These are phyloP conservation scores for Cotesia glomerata DNA, from an alignment of 1,140 invertebrate species.

Conservation along the genomic window DNA sequence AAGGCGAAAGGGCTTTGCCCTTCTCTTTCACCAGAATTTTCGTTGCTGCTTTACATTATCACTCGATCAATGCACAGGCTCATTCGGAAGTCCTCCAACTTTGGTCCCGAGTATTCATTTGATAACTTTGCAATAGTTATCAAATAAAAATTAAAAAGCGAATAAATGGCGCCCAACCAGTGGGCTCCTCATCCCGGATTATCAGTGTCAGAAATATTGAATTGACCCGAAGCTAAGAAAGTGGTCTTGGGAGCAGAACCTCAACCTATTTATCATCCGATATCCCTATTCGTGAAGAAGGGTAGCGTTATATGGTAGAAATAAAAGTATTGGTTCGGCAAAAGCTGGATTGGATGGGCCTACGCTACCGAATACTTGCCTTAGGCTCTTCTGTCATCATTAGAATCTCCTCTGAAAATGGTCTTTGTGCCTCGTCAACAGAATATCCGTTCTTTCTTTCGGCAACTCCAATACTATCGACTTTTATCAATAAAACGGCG, in stretches of 20 bases:
- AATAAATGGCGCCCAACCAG: too few relatives aligned
- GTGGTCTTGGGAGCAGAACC: too few relatives aligned
- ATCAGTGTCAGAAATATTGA: too few relatives aligned
- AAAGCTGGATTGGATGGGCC: neutral
- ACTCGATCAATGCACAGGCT: too few relatives aligned
- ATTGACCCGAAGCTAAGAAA: too few relatives aligned
- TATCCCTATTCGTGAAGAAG: neutral
- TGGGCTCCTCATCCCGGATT: too few relatives aligned
- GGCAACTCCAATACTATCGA: neutral
- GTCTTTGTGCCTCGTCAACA: slow-evolving; percentile 1
- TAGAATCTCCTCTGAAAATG: neutral
- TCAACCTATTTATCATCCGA: neutral
- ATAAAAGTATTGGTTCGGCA: neutral
- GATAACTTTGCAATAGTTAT: too few relatives aligned
- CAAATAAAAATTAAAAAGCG: too few relatives aligned
- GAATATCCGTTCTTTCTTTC: neutral
- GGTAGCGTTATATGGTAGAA: neutral
- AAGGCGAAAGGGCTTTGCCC: neutral
- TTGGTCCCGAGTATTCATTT: too few relatives aligned
- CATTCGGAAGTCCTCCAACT: too few relatives aligned
- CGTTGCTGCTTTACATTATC: too few relatives aligned
- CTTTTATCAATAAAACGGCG: neutral
- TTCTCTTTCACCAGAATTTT: too few relatives aligned
- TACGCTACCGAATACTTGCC: neutral
- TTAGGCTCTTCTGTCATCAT: neutral